phyloP scores from a whole-genome alignment of 2,113 vertebrate species.

The Crotalus horridus region DNA sequence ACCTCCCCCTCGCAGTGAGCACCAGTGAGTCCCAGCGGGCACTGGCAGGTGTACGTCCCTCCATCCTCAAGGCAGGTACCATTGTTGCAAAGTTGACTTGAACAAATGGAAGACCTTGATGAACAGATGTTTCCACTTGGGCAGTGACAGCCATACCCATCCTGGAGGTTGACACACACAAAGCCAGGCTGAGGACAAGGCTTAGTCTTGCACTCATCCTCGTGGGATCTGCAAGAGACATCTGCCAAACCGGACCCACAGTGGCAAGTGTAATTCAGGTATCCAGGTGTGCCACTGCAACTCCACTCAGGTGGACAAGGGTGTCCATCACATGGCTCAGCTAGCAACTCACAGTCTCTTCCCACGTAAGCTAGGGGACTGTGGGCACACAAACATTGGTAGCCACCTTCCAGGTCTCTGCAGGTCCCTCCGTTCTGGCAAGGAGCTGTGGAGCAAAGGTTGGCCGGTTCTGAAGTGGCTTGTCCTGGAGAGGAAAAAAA shows the following conservation, averaged over 20 bases:
- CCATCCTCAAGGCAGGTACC: conserved; percentile 68
- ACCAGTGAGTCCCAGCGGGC: conserved; percentile 78
- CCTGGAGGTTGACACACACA: conserved; percentile 60
- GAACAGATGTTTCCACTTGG: conserved; percentile 65
- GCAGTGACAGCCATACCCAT: conserved; percentile 74
- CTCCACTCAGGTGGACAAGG: conserved; percentile 46
- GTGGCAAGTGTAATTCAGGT: conserved; percentile 64
- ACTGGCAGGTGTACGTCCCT: conserved; percentile 72
- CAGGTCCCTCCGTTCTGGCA: conserved; percentile 82
- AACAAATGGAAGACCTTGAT: conserved; percentile 63
- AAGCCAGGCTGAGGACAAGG: conserved; percentile 69
- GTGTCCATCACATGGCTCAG: conserved; percentile 66
- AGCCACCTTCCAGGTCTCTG: conserved; percentile 61
- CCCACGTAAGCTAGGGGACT: conserved; percentile 68
- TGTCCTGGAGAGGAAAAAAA: conserved; percentile 56
- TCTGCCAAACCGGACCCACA: conserved; percentile 69
- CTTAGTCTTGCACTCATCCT: conserved; percentile 68
- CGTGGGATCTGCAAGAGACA: conserved; percentile 54
- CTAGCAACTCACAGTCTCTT: conserved; percentile 71
- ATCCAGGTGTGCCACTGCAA: conserved; percentile 64
- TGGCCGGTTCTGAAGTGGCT: conserved; percentile 63
- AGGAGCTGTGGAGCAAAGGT: conserved; percentile 74
- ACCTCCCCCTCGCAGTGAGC: conserved; percentile 72
- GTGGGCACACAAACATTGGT: conserved; percentile 73
- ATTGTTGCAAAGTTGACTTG: conserved; percentile 74